A percentile compares a stretch with the other conserved stretches of the same genome.
These are phyloP conservation scores for Gila orcuttii DNA, from an alignment of 2,113 vertebrate genomes.

Conservation along the genomic window DNA sequence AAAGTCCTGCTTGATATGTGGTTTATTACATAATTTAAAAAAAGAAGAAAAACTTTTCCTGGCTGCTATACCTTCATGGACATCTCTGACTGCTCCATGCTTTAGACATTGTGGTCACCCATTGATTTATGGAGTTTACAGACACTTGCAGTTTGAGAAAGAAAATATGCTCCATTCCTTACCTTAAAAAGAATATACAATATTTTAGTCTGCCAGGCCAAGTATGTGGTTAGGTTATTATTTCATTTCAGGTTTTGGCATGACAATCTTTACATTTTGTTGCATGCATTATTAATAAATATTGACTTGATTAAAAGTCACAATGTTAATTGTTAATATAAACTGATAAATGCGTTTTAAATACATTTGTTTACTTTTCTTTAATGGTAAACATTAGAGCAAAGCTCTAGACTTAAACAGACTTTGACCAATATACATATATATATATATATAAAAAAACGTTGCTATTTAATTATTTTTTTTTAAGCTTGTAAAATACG, in stretches of 20 bases:
- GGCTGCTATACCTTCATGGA: neutral
- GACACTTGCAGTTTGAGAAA: neutral
- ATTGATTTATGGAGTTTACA: neutral
- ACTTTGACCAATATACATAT: neutral
- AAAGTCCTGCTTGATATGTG: constrained; percentile 37
- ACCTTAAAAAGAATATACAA: neutral
- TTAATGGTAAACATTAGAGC: neutral
- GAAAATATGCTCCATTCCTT: neutral
- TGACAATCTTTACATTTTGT: neutral
- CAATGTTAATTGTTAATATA: neutral
- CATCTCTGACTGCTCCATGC: neutral
- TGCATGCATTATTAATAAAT: neutral
- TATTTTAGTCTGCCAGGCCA: neutral
- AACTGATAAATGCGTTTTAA: neutral
- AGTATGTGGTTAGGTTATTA: neutral
- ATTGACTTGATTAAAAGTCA: neutral
- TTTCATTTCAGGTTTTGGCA: neutral
- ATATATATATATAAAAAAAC: neutral
- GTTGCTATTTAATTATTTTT: neutral
- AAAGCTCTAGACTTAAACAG: neutral
- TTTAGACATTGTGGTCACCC: neutral
- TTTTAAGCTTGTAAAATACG: neutral
- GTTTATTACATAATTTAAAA: neutral
- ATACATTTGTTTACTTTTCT: neutral
- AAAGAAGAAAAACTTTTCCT: too few relatives aligned